These are phyloP conservation scores for Cosmopolites sordidus DNA, from an alignment of 2,888 invertebrate genomes.

Conservation along the genomic window DNA sequence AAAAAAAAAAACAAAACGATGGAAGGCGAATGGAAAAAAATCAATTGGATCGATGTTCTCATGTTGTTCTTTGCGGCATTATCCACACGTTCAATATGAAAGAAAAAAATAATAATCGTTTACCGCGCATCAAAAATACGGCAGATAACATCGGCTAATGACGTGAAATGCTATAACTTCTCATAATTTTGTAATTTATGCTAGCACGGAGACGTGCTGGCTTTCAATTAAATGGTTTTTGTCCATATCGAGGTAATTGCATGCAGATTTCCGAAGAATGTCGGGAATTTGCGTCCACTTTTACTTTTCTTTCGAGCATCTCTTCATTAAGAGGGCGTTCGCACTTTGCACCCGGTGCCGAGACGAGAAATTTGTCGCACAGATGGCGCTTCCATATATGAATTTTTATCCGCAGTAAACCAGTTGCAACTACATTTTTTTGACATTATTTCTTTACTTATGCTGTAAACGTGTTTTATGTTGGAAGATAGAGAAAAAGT, in stretches of 20 bases:
- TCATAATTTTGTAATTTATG: slow-evolving; percentile 23
- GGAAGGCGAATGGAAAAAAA: too few relatives aligned
- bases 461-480: too few relatives aligned
- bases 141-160: slow-evolving; percentile 15
- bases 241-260: slow-evolving; percentile 9
- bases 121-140: slow-evolving; percentile 13
- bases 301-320: slow-evolving; percentile 10
- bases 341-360: background rate
- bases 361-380: too few relatives aligned
- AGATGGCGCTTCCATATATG: too few relatives aligned
- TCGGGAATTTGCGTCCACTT: slow-evolving; percentile 14
- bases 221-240: slow-evolving; percentile 22
- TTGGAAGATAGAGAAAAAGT: too few relatives aligned
- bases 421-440: too few relatives aligned
- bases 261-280: slow-evolving; percentile 13
- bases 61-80: background rate
- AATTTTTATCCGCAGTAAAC: too few relatives aligned
- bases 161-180: slow-evolving; percentile 21
- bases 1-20: too few relatives aligned
- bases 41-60: too few relatives aligned
- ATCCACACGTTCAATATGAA: background rate
- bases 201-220: slow-evolving; percentile 17
- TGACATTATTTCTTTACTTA: too few relatives aligned
- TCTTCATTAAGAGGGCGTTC: slow-evolving; percentile 1
- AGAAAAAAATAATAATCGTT: slow-evolving; percentile 17